Evolutionary conservation across 2,797 vertebrate genomes (phyloP).

Genomic region (Rhabdophis nuchalis): DNA sequence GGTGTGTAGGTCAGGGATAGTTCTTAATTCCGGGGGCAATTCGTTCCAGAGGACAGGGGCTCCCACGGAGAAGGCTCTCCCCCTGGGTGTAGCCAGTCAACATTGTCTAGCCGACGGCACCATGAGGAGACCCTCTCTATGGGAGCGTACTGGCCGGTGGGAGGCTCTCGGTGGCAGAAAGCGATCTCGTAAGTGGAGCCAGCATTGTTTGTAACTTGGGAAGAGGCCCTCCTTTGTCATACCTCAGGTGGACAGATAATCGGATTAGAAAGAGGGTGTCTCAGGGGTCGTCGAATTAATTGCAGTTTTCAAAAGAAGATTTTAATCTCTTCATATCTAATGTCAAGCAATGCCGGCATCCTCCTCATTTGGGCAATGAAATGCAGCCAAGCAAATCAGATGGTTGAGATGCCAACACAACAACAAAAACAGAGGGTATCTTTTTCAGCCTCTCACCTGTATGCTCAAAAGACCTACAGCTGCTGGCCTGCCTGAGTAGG

Average conservation of each 20-base stretch:
- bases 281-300: too few species aligned
- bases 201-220: not conserved
- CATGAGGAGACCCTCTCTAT: too few species aligned
- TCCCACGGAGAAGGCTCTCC: too few species aligned
- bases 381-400: not conserved
- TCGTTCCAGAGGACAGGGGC: too few species aligned
- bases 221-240: too few species aligned
- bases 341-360: not conserved
- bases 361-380: not conserved
- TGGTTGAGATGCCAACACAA: not conserved
- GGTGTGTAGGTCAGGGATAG: too few species aligned
- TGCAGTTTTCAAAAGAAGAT: not conserved
- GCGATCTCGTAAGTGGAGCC: too few species aligned
- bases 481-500: not conserved
- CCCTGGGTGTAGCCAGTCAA: too few species aligned
- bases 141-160: too few species aligned
- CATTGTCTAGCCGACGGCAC: too few species aligned
- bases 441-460: not conserved
- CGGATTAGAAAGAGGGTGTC: not conserved
- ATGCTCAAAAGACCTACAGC: not conserved
- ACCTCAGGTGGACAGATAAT: not conserved
- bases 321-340: not conserved
- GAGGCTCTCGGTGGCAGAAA: too few species aligned
- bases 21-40: too few species aligned
- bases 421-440: not conserved